Evolutionary conservation across 2,888 invertebrate species (phyloP).

Genomic region (Macrosiphum euphorbiae): DNA sequence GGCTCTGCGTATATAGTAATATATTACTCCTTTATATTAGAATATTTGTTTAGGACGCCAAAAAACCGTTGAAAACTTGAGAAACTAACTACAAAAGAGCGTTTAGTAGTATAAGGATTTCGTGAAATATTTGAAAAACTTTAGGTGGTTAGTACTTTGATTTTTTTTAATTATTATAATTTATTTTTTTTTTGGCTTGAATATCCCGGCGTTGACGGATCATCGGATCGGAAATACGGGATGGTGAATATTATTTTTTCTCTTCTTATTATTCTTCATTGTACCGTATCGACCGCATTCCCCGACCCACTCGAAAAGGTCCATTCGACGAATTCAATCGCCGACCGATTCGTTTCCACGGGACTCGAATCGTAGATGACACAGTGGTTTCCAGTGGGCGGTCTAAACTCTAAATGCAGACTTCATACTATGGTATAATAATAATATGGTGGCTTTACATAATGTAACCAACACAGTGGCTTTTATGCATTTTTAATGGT

Average conservation of each 20-base stretch:
- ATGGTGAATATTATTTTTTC: background rate
- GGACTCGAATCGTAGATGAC: slow-evolving; percentile 13
- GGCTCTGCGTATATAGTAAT: background rate
- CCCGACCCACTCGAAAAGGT: slow-evolving; percentile 36
- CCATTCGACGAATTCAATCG: background rate
- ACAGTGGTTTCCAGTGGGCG: background rate
- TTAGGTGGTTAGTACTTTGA: background rate
- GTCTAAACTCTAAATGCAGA: background rate
- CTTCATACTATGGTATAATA: background rate
- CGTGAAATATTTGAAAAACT: slow-evolving; percentile 8
- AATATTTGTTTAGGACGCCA: slow-evolving; percentile 42
- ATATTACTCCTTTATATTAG: slow-evolving; percentile 13
- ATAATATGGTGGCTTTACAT: background rate
- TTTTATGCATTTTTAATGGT: background rate
- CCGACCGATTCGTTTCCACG: background rate
- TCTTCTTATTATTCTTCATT: background rate
- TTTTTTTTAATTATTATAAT: background rate
- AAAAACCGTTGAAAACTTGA: slow-evolving; percentile 29
- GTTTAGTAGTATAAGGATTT: slow-evolving; percentile 22
- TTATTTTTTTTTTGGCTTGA: background rate
- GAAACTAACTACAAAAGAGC: slow-evolving; percentile 28
- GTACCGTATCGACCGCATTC: slow-evolving; percentile 29
- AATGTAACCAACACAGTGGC: background rate
- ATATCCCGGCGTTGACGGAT: background rate
- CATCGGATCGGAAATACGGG: background rate